Percentiles rank a stretch among this genome's conserved stretches.
These are phyloP conservation scores for Platichthys flesus DNA, from an alignment of 2,113 vertebrate genomes.

Conservation along the genomic window DNA sequence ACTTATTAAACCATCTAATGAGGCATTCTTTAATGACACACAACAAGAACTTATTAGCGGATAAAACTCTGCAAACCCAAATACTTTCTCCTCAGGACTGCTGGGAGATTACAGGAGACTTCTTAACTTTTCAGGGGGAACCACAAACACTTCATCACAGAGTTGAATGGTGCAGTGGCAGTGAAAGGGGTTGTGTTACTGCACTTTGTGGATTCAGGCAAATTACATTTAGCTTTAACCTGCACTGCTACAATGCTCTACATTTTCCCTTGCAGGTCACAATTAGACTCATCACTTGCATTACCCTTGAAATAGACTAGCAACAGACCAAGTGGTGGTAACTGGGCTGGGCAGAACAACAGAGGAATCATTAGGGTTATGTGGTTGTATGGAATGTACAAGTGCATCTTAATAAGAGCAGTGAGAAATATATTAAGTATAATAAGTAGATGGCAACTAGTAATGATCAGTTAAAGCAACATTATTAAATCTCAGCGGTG, in stretches of 20 bases:
- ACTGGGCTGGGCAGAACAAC: no score
- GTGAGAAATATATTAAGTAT: not conserved
- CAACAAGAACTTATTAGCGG: slow-evolving; percentile 46
- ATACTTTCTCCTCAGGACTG: slow-evolving; percentile 30
- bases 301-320: not conserved
- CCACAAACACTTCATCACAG: not conserved
- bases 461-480: not conserved
- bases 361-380: no score
- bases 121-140: not conserved
- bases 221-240: not conserved
- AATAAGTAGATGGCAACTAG: not conserved
- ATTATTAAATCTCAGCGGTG: not conserved
- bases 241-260: not conserved
- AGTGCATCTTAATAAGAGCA: not conserved
- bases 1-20: slow-evolving; percentile 50
- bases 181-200: not conserved
- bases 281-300: not conserved
- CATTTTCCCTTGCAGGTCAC: not conserved
- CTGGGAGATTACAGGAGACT: slow-evolving; percentile 13
- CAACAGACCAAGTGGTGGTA: not conserved
- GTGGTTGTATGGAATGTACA: not conserved
- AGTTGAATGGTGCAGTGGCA: not conserved
- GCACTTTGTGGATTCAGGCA: slow-evolving; percentile 7
- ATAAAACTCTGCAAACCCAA: slow-evolving; percentile 30
- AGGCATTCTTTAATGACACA: slow-evolving; percentile 52